phyloP scores from a whole-genome alignment of 2,113 vertebrate species.

The Gallinago media region DNA sequence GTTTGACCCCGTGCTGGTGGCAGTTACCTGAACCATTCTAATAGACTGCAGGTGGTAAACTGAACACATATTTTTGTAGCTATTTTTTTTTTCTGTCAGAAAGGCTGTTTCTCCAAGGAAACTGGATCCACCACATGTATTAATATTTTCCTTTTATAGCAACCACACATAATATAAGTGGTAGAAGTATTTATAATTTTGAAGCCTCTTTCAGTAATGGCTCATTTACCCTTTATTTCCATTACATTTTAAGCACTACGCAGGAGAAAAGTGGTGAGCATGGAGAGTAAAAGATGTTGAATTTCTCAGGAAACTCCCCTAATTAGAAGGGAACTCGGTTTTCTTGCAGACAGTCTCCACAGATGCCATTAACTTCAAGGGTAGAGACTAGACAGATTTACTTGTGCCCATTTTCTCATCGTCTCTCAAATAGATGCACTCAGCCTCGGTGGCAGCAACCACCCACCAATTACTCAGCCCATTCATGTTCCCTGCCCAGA shows the following conservation, averaged over 20 bases:
- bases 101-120: background rate
- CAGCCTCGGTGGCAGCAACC: rapidly evolving
- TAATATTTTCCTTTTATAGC: background rate
- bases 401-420: background rate
- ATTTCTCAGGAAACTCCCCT: background rate
- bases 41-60: background rate
- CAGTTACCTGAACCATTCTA: background rate
- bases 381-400: background rate
- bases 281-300: background rate
- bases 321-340: background rate
- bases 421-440: background rate
- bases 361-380: background rate
- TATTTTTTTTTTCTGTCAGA: background rate
- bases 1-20: background rate
- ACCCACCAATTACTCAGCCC: rapidly evolving
- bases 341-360: background rate
- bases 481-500: background rate
- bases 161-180: background rate
- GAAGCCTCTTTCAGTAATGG: background rate
- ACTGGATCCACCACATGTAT: background rate
- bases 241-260: background rate
- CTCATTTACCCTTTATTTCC: background rate
- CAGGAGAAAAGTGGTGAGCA: background rate
- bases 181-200: background rate
- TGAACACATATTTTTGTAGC: background rate